Percentiles rank a stretch among this genome's conserved stretches.
Conservation (phyloP, 2,113 vertebrate species). For the Rhea pennata region DNA sequence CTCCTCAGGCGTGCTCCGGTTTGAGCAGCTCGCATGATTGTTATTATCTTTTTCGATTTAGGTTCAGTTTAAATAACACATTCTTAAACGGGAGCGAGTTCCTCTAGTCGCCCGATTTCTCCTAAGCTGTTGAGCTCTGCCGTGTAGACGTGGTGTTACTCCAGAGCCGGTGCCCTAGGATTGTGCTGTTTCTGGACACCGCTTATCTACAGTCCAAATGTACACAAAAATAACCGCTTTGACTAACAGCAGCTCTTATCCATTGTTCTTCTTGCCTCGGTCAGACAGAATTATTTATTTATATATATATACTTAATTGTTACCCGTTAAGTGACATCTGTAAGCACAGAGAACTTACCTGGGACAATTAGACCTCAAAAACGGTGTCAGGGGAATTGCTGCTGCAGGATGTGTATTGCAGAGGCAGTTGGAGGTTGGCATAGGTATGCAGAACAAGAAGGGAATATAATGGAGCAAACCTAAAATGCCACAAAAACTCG, state of each 20-base stretch:
- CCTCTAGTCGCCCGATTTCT: accelerated
- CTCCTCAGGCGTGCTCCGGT: accelerated
- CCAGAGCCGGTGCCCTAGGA: background rate
- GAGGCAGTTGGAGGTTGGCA: background rate
- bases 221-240: background rate
- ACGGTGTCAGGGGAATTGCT: background rate
- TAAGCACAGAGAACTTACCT: background rate
- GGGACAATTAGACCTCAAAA: background rate
- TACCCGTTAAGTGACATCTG: background rate
- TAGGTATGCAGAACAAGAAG: background rate
- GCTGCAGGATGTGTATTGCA: background rate
- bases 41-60: too few species aligned
- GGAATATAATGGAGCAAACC: background rate
- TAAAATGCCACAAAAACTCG: background rate
- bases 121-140: background rate
- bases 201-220: background rate
- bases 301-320: background rate
- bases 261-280: accelerated
- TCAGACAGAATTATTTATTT: background rate
- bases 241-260: background rate
- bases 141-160: accelerated
- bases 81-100: background rate
- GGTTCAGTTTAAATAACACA: accelerated
- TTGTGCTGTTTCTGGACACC: background rate
- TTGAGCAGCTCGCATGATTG: accelerated